Evolutionary conservation across 2,888 invertebrate species (phyloP).

Genomic region (Papilio gigon): DNA sequence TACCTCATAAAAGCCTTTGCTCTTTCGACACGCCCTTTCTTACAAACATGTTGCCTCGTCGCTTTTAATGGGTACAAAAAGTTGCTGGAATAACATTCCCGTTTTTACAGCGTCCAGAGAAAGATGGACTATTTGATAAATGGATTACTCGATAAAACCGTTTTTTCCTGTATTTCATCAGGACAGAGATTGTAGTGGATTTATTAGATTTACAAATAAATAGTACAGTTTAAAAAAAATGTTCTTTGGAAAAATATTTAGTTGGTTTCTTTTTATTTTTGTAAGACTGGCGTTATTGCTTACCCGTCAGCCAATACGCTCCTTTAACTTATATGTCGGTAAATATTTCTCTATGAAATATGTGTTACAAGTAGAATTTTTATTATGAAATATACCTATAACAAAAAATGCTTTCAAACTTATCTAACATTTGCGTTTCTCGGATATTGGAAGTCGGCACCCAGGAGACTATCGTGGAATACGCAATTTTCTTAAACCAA

Average conservation of each 20-base stretch:
- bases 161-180: constrained; percentile 38
- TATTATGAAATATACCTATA: background rate
- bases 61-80: background rate
- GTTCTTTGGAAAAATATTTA: too few species aligned
- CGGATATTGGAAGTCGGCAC: constrained; percentile 23
- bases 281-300: too few species aligned
- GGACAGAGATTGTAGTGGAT: constrained; percentile 31
- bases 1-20: background rate
- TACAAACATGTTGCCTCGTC: background rate
- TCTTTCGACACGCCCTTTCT: constrained; percentile 1
- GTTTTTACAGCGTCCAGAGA: background rate
- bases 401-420: constrained; percentile 7
- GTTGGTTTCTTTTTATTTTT: too few species aligned
- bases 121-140: background rate
- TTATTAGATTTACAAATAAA: too few species aligned
- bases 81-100: background rate
- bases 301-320: background rate
- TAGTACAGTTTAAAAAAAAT: too few species aligned
- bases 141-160: background rate
- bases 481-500: constrained; percentile 19
- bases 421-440: constrained; percentile 13
- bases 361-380: constrained; percentile 42
- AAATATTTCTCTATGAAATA: background rate
- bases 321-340: background rate
- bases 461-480: constrained; percentile 16